Evolutionary conservation across 2,797 vertebrate species (phyloP).

Genomic region (Pseudomugil gertrudae): DNA sequence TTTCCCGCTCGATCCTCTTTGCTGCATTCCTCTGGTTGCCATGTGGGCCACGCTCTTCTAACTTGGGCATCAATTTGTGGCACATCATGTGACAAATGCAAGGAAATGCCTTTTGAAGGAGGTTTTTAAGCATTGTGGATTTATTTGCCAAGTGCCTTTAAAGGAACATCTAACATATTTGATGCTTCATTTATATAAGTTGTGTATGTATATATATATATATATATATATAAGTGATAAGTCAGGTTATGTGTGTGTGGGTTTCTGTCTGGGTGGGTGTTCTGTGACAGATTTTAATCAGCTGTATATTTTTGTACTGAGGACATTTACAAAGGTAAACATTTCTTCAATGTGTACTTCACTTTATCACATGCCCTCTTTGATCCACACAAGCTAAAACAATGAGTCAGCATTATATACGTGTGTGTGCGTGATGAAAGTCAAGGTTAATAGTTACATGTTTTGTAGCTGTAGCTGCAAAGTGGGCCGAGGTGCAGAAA

Average conservation of each 20-base stretch:
- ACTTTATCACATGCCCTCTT: constrained; percentile 13
- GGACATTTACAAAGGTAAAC: neutral
- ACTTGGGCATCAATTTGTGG: constrained; percentile 39
- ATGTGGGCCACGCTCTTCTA: constrained; percentile 26
- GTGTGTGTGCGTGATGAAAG: neutral
- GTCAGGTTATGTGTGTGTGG: constrained; percentile 22
- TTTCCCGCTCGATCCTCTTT: constrained; percentile 25
- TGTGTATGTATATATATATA: no score
- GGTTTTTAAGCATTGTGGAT: constrained; percentile 26
- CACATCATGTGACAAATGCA: constrained; percentile 30
- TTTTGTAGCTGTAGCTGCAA: constrained; percentile 16
- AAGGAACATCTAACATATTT: constrained; percentile 11
- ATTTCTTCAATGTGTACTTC: constrained; percentile 8
- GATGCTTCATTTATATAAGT: constrained; percentile 12
- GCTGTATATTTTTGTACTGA: no score
- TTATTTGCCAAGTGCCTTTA: constrained; percentile 18
- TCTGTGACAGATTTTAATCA: no score
- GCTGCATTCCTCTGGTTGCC: constrained; percentile 29
- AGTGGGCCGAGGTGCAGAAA: neutral
- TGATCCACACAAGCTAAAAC: constrained; percentile 21
- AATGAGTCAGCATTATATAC: constrained; percentile 21
- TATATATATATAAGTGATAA: constrained; percentile 13
- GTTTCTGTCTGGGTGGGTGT: constrained; percentile 19
- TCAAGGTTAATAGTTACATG: constrained; percentile 28
- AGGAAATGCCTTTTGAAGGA: neutral